Percentiles rank a stretch among this genome's conserved stretches.
These are phyloP conservation scores for Sorex maritimensis DNA, from an alignment of 2,797 vertebrate species.

Conservation along the genomic window DNA sequence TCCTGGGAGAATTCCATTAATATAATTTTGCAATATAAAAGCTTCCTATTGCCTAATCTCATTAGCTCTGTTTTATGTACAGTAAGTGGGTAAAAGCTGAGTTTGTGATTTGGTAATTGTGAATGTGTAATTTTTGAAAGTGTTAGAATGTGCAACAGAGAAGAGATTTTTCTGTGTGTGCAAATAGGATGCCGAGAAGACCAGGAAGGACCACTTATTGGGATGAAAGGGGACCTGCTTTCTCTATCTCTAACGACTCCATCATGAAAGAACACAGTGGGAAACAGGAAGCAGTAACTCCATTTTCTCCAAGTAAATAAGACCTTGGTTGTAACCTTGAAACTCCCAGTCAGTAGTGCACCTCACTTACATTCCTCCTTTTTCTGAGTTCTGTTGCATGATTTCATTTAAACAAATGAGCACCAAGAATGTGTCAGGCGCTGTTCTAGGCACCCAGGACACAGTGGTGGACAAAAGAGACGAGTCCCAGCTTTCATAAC, in stretches of 20 bases:
- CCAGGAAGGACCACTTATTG: slow-evolving; percentile 30
- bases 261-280: not conserved
- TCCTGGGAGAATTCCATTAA: slow-evolving; percentile 70
- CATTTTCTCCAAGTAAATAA: slow-evolving; percentile 10
- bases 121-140: slow-evolving; percentile 64
- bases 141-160: slow-evolving; percentile 56
- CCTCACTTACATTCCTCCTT: not conserved
- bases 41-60: slow-evolving; percentile 76
- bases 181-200: slow-evolving; percentile 53
- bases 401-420: not conserved
- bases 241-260: not conserved
- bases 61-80: slow-evolving; percentile 79
- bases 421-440: not conserved
- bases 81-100: slow-evolving; percentile 76
- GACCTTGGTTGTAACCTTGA: not conserved
- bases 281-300: not conserved
- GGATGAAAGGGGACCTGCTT: not conserved
- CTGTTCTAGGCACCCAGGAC: not conserved
- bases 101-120: slow-evolving; percentile 65
- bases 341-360: not conserved
- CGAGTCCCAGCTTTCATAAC: not conserved
- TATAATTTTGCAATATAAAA: slow-evolving; percentile 76
- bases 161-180: slow-evolving; percentile 5
- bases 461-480: not conserved
- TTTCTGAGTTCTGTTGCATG: slow-evolving; percentile 17